Evolutionary conservation across 2,113 vertebrate species (phyloP), one percentile per base, ranked within the genome.

Genomic region (Antennarius striatus): DNA sequence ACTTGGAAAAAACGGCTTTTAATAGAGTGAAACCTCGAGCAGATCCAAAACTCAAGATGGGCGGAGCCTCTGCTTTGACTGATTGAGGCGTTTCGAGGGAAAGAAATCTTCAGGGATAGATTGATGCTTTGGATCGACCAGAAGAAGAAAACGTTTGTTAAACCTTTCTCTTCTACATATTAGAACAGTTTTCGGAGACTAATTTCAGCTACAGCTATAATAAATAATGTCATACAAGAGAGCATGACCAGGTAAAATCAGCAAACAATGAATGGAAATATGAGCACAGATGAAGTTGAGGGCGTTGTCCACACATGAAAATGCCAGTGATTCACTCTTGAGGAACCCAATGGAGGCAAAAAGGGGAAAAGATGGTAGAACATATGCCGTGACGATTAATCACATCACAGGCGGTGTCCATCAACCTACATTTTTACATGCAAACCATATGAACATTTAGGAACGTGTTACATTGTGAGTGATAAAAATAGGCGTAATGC

Each of bases 361-460:
- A 62, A 54, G 14, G 43, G 39, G 17, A 59, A 62, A 39, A 5
- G 14, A 56, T n/a, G 58, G 52, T 42, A 42, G 4, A 61, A 54
- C 77, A 72, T 69, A 77, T 68, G 64, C 42, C 75, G 42, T 56
- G 57, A 77, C 13, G 75, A 47, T 74, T 65, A 63, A 73, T 75
- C 56, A 62, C 55, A 77, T 54, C 52, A 32, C 55, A 63, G 55
- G 42, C 58, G 63, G 32, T 3, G 10, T 75, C 69, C 45, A 43
- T 66, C 52, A 42, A 30, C 61, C 59, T 42, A 46, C 69, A 79
- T 36, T 60, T 17, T 13, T 2, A 8, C 49, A 56, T 40, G 50
- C 62, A 53, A 56, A 39, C 22, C 10, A 7, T 61, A 63, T 50
- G 14, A 29, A 61, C 63, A 62, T 50, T 56, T 45, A 17, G 42